Conservation (phyloP, 2,797 vertebrate species). For the Typhlichthys subterraneus region DNA sequence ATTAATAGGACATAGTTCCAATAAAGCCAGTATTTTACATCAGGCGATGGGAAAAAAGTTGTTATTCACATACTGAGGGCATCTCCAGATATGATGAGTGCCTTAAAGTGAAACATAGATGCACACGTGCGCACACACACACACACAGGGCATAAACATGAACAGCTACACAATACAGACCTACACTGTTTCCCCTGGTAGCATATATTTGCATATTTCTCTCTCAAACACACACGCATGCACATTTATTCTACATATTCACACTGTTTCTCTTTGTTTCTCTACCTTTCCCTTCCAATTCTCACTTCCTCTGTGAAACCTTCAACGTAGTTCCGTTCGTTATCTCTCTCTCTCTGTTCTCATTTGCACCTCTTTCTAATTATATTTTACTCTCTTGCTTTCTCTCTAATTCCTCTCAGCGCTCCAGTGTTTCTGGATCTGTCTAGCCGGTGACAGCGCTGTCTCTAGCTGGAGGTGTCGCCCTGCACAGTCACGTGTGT, state of each 20-base stretch:
- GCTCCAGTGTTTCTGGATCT: slow-evolving; percentile 24
- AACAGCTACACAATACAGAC: slow-evolving; percentile 49
- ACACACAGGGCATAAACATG: slow-evolving; percentile 32
- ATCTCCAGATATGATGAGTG: slow-evolving; percentile 38
- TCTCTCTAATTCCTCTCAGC: neutral
- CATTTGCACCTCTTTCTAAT: slow-evolving; percentile 5
- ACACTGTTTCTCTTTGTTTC: slow-evolving; percentile 30
- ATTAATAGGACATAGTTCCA: slow-evolving; percentile 2
- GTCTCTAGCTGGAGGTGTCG: slow-evolving; percentile 25
- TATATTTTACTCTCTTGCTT: slow-evolving; percentile 3
- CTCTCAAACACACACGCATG: slow-evolving; percentile 21
- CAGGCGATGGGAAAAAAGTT: slow-evolving; percentile 11
- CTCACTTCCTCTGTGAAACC: neutral
- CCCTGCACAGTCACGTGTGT: slow-evolving; percentile 26
- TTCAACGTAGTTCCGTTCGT: neutral
- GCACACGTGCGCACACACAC: slow-evolving; percentile 7
- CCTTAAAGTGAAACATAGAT: slow-evolving; percentile 9
- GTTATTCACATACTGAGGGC: slow-evolving; percentile 3
- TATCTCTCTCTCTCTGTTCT: neutral
- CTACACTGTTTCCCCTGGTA: slow-evolving; percentile 13
- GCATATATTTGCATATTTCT: slow-evolving; percentile 42
- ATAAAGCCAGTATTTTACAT: slow-evolving; percentile 11
- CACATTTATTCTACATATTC: slow-evolving; percentile 20
- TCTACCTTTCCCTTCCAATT: neutral
- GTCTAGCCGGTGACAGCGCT: slow-evolving; percentile 34